A percentile compares a stretch with the other conserved stretches of the same genome.
Conservation (phyloP, 2,113 vertebrate species). For the Silurus asotus region DNA sequence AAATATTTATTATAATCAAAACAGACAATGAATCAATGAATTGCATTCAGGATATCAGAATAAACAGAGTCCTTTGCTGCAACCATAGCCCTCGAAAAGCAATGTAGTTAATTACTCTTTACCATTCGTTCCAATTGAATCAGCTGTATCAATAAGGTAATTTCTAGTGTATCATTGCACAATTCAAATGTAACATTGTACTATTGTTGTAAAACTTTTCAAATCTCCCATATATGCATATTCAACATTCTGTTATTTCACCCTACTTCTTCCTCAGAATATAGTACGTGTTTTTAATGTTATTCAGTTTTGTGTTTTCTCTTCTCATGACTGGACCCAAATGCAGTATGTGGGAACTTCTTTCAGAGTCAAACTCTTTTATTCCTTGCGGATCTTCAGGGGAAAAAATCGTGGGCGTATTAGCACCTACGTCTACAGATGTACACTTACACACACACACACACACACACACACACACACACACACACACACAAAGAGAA, state of each 20-base stretch:
- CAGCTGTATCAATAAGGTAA: neutral
- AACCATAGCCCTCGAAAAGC: neutral
- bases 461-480: neutral
- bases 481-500: conserved; percentile 71
- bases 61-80: neutral
- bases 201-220: neutral
- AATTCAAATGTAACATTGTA: neutral
- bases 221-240: neutral
- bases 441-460: conserved; percentile 65
- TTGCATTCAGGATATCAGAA: neutral
- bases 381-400: conserved; percentile 58
- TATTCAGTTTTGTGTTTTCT: neutral
- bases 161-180: neutral
- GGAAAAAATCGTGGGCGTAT: conserved; percentile 72
- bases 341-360: conserved; percentile 7
- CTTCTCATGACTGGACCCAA: neutral
- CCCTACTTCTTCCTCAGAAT: neutral
- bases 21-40: neutral
- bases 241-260: neutral
- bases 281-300: neutral
- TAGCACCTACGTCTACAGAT: conserved; percentile 94
- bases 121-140: neutral
- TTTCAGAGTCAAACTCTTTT: conserved; percentile 24
- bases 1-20: neutral
- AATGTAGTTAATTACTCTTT: neutral